A percentile compares a stretch with the other conserved stretches of the same genome.
Conservation (phyloP, 2,888 invertebrate genomes). For the Brenthis daphne region DNA sequence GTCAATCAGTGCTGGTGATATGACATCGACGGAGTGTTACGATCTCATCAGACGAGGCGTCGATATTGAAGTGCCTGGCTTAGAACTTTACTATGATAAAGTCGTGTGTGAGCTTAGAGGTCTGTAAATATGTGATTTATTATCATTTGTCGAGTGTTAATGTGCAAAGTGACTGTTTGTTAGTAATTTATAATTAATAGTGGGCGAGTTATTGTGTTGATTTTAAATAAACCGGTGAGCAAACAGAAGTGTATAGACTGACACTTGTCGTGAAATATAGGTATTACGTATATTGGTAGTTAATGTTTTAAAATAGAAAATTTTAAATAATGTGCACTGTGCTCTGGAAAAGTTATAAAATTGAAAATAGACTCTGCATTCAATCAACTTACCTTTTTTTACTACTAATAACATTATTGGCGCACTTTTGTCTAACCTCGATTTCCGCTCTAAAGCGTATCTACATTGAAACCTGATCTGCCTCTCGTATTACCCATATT, state of each 20-base stretch:
- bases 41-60: slow-evolving; percentile 77
- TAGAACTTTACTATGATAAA: slow-evolving; percentile 82
- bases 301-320: too few species aligned
- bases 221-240: too few species aligned
- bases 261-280: too few species aligned
- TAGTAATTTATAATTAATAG: background rate
- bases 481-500: slow-evolving; percentile 67
- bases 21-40: slow-evolving; percentile 79
- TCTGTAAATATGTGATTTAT: slow-evolving; percentile 54
- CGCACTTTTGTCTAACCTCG: slow-evolving; percentile 44
- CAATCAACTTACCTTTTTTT: slow-evolving; percentile 11
- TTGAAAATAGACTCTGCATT: background rate
- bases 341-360: background rate
- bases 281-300: too few species aligned
- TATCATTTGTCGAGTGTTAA: background rate
- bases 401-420: slow-evolving; percentile 24
- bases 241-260: too few species aligned
- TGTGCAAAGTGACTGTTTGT: slow-evolving; percentile 1
- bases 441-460: slow-evolving; percentile 69
- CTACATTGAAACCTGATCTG: slow-evolving; percentile 60
- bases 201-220: background rate
- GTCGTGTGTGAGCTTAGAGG: slow-evolving; percentile 83
- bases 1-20: slow-evolving; percentile 63
- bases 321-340: too few species aligned
- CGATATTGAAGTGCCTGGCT: slow-evolving; percentile 77